Conservation (phyloP, 2,888 invertebrate species). For the Willowsia nigromaculata region DNA sequence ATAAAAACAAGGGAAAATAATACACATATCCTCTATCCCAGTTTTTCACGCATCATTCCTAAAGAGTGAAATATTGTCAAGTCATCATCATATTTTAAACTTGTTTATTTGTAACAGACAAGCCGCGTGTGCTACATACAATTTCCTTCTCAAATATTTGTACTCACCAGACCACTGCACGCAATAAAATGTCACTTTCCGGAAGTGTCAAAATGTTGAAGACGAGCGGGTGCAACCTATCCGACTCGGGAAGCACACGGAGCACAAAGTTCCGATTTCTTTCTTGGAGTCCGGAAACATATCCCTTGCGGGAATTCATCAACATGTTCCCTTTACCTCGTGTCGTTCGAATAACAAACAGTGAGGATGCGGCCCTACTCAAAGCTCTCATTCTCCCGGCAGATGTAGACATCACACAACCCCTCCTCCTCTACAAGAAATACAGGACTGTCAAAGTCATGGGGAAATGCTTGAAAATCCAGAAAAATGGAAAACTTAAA, state of each 20-base stretch:
- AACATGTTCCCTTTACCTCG: constrained; percentile 75
- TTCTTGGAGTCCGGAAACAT: constrained; percentile 77
- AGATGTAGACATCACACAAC: constrained; percentile 81
- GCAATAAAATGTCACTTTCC: constrained; percentile 68
- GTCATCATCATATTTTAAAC: background rate
- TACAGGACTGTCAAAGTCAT: constrained; percentile 85
- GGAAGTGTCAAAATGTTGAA: constrained; percentile 75
- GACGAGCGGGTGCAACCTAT: constrained; percentile 67
- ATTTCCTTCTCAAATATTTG: background rate
- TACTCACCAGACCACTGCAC: background rate
- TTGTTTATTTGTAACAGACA: constrained; percentile 2
- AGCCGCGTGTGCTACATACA: background rate
- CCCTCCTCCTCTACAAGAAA: constrained; percentile 85
- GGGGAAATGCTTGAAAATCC: constrained; percentile 82
- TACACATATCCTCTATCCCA: constrained; percentile 29
- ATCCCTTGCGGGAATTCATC: constrained; percentile 75
- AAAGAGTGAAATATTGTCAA: background rate
- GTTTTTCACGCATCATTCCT: constrained; percentile 27
- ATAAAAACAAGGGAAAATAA: constrained; percentile 37
- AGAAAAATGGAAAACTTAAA: constrained; percentile 78
- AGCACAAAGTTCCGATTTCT: constrained; percentile 76
- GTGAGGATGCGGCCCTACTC: constrained; percentile 76
- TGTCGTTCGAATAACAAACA: constrained; percentile 77
- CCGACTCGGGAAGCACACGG: constrained; percentile 75
- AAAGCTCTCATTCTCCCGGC: constrained; percentile 78